Evolutionary conservation across 2,113 vertebrate species (phyloP).

Genomic region (Odobenus rosmarus): DNA sequence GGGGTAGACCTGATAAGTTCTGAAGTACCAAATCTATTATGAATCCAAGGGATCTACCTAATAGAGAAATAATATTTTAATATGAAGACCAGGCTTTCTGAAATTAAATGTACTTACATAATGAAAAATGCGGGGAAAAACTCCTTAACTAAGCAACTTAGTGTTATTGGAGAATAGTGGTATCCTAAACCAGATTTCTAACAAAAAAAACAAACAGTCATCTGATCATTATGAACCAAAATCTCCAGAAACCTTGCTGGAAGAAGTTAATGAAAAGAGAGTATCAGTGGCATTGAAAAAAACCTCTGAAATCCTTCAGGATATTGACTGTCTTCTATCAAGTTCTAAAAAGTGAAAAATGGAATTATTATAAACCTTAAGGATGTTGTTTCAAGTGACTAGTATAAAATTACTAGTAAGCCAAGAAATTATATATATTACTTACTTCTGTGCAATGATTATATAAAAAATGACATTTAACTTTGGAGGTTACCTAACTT

Average conservation of each 20-base stretch:
- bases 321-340: constrained; percentile 86
- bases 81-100: not conserved
- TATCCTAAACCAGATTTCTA: constrained; percentile 55
- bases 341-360: constrained; percentile 72
- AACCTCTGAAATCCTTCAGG: constrained; percentile 85
- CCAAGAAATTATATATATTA: not conserved
- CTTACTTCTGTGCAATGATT: not conserved
- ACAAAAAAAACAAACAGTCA: constrained; percentile 47
- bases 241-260: not conserved
- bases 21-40: not conserved
- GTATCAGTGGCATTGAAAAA: constrained; percentile 83
- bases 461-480: constrained; percentile 19
- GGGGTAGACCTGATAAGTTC: not conserved
- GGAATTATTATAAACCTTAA: not conserved
- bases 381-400: constrained; percentile 37
- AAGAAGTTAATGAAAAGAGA: constrained; percentile 46
- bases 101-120: constrained; percentile 36
- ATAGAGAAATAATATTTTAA: constrained; percentile 41
- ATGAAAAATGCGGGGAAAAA: not conserved
- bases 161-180: constrained; percentile 85
- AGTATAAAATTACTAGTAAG: constrained; percentile 48
- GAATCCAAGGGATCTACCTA: not conserved
- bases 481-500: constrained; percentile 39
- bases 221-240: not conserved
- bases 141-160: constrained; percentile 82